phyloP scores from a whole-genome alignment of 2,888 invertebrate species.

The Hipparchia semele region DNA sequence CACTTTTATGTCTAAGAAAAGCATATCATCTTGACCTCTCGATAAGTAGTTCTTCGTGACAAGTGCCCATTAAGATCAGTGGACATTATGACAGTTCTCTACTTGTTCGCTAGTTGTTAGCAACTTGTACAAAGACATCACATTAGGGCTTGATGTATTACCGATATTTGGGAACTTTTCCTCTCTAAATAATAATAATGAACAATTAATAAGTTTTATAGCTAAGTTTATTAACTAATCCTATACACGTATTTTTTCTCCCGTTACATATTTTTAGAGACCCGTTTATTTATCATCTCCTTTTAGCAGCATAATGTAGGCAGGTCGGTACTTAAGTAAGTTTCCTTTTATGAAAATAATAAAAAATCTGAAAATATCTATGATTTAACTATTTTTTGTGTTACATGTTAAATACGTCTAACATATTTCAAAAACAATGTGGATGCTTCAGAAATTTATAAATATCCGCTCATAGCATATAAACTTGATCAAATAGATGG shows the following conservation, averaged over 20 bases:
- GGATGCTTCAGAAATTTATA: neutral
- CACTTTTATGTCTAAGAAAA: conserved; percentile 15
- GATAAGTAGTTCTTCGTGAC: conserved; percentile 30
- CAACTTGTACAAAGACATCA: conserved; percentile 30
- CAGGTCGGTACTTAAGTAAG: too few relatives aligned
- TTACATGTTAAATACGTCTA: too few relatives aligned
- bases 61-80: conserved; percentile 37
- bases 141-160: conserved; percentile 26
- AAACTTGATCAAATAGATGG: neutral
- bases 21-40: conserved; percentile 29
- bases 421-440: too few relatives aligned
- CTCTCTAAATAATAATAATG: neutral
- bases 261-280: too few relatives aligned
- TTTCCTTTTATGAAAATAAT: too few relatives aligned
- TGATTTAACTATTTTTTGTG: too few relatives aligned
- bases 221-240: too few relatives aligned
- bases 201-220: too few relatives aligned
- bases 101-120: conserved; percentile 33
- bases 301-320: too few relatives aligned
- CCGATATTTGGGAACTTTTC: conserved; percentile 21
- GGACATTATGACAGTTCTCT: conserved; percentile 34
- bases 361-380: too few relatives aligned
- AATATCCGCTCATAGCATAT: neutral
- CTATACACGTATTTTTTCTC: too few relatives aligned
- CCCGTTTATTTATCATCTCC: too few relatives aligned